Conservation (phyloP, 2,888 invertebrate genomes). For the Drosophila yooni region DNA sequence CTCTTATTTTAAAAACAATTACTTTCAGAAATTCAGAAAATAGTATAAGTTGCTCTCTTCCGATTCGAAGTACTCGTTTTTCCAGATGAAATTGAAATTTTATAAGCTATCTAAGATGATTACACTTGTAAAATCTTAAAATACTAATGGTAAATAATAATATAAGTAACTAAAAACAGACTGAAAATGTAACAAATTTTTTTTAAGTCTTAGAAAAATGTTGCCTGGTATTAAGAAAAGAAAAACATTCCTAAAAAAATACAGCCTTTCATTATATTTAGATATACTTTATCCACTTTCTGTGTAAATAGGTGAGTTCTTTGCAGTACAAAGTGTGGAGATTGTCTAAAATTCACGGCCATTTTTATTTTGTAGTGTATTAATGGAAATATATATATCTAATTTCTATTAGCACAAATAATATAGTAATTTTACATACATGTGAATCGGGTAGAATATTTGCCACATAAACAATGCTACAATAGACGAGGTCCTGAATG, state of each 20-base stretch:
- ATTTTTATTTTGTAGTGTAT: neutral
- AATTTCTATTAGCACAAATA: neutral
- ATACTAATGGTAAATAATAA: too few species aligned
- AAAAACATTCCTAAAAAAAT: too few species aligned
- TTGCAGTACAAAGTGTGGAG: neutral
- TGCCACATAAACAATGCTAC: neutral
- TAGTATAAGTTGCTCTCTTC: neutral
- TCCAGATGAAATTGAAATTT: too few species aligned
- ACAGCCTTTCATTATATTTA: neutral
- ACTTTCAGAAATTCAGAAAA: neutral
- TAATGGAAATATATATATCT: neutral
- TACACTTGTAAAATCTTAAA: too few species aligned
- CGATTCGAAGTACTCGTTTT: too few species aligned
- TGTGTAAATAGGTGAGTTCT: neutral
- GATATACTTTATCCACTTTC: too few species aligned
- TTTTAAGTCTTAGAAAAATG: too few species aligned
- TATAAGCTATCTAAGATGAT: too few species aligned
- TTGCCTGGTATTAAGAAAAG: too few species aligned
- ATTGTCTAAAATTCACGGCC: neutral
- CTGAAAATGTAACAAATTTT: too few species aligned
- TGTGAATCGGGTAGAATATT: neutral
- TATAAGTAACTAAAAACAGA: too few species aligned
- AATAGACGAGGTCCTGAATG: neutral
- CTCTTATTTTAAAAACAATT: neutral
- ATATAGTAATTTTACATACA: too few species aligned